phyloP scores from a whole-genome alignment of 1,140 invertebrate genomes.

The Littorina saxatilis region DNA sequence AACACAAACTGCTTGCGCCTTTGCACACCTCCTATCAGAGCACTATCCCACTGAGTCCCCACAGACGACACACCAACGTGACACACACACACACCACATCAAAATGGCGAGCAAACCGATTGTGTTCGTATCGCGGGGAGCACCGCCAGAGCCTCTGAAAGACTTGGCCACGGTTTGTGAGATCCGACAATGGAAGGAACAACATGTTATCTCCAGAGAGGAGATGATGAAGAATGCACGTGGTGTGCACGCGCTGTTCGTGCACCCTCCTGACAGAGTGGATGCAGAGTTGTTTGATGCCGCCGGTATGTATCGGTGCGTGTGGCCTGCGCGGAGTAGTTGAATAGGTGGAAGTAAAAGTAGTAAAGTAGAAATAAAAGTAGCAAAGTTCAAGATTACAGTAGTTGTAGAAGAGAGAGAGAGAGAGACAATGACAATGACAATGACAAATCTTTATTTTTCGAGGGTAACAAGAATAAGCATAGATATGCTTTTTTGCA shows the following conservation, averaged over 20 bases:
- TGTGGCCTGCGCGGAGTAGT: too few relatives aligned
- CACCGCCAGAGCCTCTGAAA: constrained; percentile 45
- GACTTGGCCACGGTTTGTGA: constrained; percentile 38
- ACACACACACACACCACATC: neutral
- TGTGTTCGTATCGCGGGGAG: constrained; percentile 51
- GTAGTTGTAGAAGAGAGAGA: neutral
- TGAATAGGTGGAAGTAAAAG: neutral
- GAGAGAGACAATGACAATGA: too few relatives aligned
- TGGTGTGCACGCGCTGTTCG: constrained; percentile 87
- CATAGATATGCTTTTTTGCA: too few relatives aligned
- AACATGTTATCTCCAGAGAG: constrained; percentile 80
- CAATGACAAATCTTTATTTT: too few relatives aligned
- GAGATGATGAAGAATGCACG: constrained; percentile 82
- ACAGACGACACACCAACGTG: neutral
- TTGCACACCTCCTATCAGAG: too few relatives aligned
- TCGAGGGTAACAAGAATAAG: too few relatives aligned
- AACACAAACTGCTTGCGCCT: too few relatives aligned
- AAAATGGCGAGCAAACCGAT: constrained; percentile 1
- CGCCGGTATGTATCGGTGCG: constrained; percentile 75
- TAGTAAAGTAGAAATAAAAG: neutral
- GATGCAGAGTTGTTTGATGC: constrained; percentile 85
- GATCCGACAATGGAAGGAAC: constrained; percentile 41
- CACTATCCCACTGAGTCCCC: too few relatives aligned
- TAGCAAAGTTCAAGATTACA: neutral
- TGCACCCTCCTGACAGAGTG: constrained; percentile 89